These are phyloP conservation scores for Bovichtus diacanthus DNA, from an alignment of 2,797 vertebrate genomes.

Conservation along the genomic window DNA sequence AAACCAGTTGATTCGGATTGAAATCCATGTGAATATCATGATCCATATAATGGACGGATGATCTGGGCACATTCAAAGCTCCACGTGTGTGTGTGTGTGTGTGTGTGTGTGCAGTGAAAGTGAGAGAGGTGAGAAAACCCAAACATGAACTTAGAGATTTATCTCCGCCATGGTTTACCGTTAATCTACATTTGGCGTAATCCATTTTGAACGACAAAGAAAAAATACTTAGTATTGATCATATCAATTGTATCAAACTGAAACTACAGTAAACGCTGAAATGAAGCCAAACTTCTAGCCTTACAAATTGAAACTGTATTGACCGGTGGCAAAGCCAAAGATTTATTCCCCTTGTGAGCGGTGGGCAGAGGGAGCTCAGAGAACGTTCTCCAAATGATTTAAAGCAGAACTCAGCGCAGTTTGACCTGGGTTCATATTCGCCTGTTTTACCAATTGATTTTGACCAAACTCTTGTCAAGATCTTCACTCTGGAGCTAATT, in stretches of 20 bases:
- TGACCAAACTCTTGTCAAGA: constrained; percentile 11
- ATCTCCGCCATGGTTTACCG: neutral
- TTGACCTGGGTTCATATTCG: constrained; percentile 6
- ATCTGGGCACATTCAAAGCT: too few species aligned
- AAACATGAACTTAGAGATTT: neutral
- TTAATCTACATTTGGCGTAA: neutral
- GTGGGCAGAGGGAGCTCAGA: constrained; percentile 2
- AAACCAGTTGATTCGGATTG: neutral
- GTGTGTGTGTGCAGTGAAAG: too few species aligned
- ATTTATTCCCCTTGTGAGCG: constrained; percentile 1
- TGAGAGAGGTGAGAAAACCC: too few species aligned
- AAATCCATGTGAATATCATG: neutral
- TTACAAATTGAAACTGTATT: neutral
- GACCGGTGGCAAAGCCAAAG: neutral
- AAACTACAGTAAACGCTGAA: constrained; percentile 6
- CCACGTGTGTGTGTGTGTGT: too few species aligned
- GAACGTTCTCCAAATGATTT: constrained; percentile 24
- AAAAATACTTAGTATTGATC: neutral
- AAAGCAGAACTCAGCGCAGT: neutral
- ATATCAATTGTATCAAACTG: neutral
- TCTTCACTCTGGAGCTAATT: constrained; percentile 17
- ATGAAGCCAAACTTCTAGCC: neutral
- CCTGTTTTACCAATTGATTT: constrained; percentile 7
- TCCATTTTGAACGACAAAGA: neutral
- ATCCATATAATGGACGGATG: neutral